These are phyloP conservation scores for Sporophila hypoxantha DNA, from an alignment of 2,113 vertebrate genomes.

Conservation along the genomic window DNA sequence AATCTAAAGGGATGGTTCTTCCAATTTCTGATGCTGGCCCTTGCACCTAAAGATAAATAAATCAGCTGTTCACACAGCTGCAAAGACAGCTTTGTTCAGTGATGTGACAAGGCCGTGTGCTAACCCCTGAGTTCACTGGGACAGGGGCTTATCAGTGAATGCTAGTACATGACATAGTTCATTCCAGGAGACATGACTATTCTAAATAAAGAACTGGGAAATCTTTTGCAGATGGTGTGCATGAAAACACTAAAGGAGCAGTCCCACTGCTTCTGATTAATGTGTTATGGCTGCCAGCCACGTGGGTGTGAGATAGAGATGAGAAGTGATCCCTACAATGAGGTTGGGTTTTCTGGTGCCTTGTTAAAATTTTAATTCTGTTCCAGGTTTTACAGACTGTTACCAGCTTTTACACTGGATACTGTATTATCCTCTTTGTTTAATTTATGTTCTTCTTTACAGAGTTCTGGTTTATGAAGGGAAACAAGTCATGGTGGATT, in stretches of 20 bases:
- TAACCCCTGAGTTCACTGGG: constrained; percentile 13
- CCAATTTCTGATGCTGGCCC: not conserved
- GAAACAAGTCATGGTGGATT: constrained; percentile 96
- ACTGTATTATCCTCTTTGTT: not conserved
- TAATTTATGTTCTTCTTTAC: not conserved
- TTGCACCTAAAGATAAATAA: not conserved
- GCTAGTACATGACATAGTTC: constrained; percentile 14
- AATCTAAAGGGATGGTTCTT: not conserved
- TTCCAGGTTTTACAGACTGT: not conserved
- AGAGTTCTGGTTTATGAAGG: constrained; percentile 96
- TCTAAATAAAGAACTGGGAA: constrained; percentile 35
- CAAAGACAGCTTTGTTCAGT: not conserved
- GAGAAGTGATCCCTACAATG: not conserved
- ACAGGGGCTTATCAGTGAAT: constrained; percentile 3
- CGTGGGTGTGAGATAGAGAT: not conserved
- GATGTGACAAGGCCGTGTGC: not conserved
- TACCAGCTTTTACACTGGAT: not conserved
- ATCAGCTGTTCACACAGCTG: not conserved
- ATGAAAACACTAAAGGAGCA: constrained; percentile 9
- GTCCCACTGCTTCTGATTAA: constrained; percentile 18
- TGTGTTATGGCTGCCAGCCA: not conserved
- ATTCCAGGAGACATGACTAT: constrained; percentile 24
- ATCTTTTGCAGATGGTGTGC: constrained; percentile 40
- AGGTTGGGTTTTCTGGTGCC: not conserved
- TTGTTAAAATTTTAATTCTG: not conserved